Percentiles rank a stretch among this genome's conserved stretches.
phyloP scores from a whole-genome alignment of 2,113 vertebrate species.

The Elachura formosa region DNA sequence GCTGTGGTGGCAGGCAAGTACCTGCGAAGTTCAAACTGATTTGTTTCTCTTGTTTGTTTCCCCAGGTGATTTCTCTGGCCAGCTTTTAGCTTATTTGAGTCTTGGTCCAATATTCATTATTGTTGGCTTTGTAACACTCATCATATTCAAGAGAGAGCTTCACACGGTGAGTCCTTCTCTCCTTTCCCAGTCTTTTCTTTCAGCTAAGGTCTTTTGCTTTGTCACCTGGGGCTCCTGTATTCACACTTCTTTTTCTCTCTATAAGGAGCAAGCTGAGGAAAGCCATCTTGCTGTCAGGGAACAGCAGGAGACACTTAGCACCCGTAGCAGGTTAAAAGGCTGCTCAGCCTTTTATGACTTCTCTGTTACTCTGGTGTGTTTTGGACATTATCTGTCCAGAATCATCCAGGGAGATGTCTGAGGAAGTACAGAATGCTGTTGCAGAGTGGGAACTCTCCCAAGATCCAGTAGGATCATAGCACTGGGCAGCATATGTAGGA shows the following conservation, averaged over 20 bases:
- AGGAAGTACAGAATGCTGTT: background rate
- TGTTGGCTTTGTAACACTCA: conserved; percentile 92
- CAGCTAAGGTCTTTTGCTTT: background rate
- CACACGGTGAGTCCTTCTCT: conserved; percentile 86
- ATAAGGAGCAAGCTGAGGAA: background rate
- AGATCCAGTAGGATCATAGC: background rate
- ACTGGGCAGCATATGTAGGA: background rate
- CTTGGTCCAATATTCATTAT: conserved; percentile 90
- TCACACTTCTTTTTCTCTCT: background rate
- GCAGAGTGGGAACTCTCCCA: background rate
- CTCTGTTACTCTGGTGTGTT: background rate
- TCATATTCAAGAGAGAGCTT: conserved; percentile 97
- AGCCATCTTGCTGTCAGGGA: background rate
- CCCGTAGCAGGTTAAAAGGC: background rate
- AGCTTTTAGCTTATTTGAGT: conserved; percentile 89
- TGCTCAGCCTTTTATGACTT: background rate
- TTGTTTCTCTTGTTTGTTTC: conserved; percentile 26
- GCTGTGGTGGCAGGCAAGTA: background rate
- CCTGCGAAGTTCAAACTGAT: background rate
- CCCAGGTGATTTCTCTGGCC: conserved; percentile 90
- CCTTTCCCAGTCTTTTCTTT: background rate
- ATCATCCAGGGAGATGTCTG: background rate
- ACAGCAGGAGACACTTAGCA: background rate
- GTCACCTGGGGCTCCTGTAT: background rate
- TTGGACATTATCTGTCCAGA: background rate